Percentiles rank a stretch among this genome's conserved stretches.
Evolutionary conservation across 2,113 vertebrate species (phyloP).

Genomic region (Trochalopteron elliotii): DNA sequence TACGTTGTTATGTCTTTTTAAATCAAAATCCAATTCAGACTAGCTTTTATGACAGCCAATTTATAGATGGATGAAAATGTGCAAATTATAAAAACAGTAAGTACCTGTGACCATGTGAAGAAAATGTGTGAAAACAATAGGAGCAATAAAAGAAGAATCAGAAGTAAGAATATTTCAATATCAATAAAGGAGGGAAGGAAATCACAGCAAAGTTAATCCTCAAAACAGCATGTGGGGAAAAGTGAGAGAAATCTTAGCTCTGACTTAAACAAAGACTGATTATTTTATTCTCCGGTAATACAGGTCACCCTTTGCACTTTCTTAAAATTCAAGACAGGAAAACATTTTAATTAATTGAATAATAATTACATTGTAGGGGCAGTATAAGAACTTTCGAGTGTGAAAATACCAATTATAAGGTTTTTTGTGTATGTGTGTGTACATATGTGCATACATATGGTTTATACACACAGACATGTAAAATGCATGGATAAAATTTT

Average conservation of each 20-base stretch:
- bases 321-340: background rate
- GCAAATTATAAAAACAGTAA: background rate
- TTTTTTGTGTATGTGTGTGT: background rate
- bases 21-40: background rate
- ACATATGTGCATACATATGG: background rate
- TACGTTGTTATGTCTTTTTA: background rate
- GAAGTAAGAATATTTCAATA: background rate
- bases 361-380: background rate
- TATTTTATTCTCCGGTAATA: background rate
- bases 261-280: background rate
- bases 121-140: constrained; percentile 12
- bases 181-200: background rate
- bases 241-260: background rate
- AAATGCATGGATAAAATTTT: background rate
- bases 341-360: background rate
- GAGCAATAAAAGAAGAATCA: background rate
- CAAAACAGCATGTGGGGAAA: background rate
- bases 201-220: background rate
- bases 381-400: background rate
- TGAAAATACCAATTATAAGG: background rate
- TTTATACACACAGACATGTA: background rate
- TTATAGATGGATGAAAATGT: background rate
- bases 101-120: background rate
- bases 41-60: background rate
- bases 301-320: background rate